A percentile compares a stretch with the other conserved stretches of the same genome.
These are phyloP conservation scores for zebrafish (Danio rerio) DNA, from an alignment of 2,113 vertebrate species.

Conservation along the genomic window GRCz12tu NC_133176.1:20215501-20216000, in stretches of 20 bases:
- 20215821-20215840: neutral
- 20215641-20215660: neutral
- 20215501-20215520: constrained; percentile 60
- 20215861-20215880: constrained; percentile 49
- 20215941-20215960: constrained; percentile 19
- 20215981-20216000: constrained; percentile 15
- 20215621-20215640: neutral
- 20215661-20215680: neutral
- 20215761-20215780: neutral
- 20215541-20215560: neutral
- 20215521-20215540: constrained; percentile 55
- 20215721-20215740: neutral
- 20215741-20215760: neutral
- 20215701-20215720: neutral
- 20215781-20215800: neutral
- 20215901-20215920: constrained; percentile 32
- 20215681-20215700: neutral
- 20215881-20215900: constrained; percentile 19
- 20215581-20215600: neutral
- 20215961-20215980: neutral
- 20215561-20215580: neutral
- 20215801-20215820: neutral
- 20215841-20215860: constrained; percentile 8
- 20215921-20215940: neutral
- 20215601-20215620: neutral